These are phyloP conservation scores for Lanistes nyassanus DNA, from an alignment of 1,140 invertebrate genomes.

Conservation along the genomic window DNA sequence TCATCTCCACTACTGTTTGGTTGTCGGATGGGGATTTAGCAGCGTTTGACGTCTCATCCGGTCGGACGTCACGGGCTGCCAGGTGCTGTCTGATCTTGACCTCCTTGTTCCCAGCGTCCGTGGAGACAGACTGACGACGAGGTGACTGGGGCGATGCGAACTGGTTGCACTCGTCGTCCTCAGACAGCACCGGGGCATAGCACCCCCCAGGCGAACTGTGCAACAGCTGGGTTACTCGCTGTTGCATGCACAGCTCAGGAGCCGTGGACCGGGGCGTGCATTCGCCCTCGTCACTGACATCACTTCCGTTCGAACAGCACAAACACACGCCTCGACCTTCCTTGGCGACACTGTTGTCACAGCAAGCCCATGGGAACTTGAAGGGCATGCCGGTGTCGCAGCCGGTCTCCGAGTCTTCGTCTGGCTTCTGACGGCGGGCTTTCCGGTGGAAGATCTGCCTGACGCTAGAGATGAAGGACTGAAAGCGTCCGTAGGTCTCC, in stretches of 20 bases:
- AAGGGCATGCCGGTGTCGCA: neutral
- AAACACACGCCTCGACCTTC: neutral
- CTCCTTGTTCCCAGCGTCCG: neutral
- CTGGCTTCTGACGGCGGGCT: constrained; percentile 23
- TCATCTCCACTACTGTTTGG: constrained; percentile 14
- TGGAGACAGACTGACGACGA: neutral
- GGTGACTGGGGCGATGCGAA: constrained; percentile 3
- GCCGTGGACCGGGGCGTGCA: neutral
- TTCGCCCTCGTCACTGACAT: neutral
- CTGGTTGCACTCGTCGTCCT: constrained; percentile 8
- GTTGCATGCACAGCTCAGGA: neutral
- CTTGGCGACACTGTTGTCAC: neutral
- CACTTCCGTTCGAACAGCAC: constrained; percentile 10
- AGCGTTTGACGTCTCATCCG: neutral
- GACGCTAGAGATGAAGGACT: constrained; percentile 16
- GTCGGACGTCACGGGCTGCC: neutral
- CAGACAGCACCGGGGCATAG: constrained; percentile 13
- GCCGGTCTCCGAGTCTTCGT: neutral
- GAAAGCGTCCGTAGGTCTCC: constrained; percentile 16
- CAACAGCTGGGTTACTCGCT: neutral
- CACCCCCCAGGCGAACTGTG: neutral
- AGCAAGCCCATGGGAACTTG: neutral
- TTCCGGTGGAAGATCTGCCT: constrained; percentile 29
- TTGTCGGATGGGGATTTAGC: neutral
- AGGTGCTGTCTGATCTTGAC: neutral